Conservation (phyloP, 2,113 vertebrate genomes). For the Tiliqua scincoides region DNA sequence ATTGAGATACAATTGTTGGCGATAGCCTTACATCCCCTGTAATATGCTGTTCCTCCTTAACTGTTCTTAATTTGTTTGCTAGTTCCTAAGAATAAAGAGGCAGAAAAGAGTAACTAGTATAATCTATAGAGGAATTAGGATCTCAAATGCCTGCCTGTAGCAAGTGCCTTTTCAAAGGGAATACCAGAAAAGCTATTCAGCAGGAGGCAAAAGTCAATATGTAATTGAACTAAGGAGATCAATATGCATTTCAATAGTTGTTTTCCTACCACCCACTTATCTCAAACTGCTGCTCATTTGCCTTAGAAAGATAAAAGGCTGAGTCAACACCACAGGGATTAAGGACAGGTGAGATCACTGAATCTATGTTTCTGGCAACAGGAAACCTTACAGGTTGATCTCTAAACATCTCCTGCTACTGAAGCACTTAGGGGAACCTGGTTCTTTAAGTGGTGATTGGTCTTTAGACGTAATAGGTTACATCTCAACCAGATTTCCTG, state of each 20-base stretch:
- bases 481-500: background rate
- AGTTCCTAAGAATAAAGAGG: slow-evolving; percentile 6
- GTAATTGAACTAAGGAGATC: slow-evolving; percentile 20
- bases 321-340: background rate
- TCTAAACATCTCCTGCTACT: background rate
- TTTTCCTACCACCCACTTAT: background rate
- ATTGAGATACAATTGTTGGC: background rate
- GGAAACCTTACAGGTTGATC: slow-evolving; percentile 8
- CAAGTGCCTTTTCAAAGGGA: slow-evolving; percentile 7
- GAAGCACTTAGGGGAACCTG: slow-evolving; percentile 6
- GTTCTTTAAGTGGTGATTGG: background rate
- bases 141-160: background rate
- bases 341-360: background rate
- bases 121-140: background rate
- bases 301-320: slow-evolving; percentile 23
- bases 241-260: background rate
- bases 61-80: background rate
- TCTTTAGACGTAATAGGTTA: background rate
- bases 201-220: slow-evolving; percentile 23
- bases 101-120: background rate
- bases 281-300: slow-evolving; percentile 7
- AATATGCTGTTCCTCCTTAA: background rate
- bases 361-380: background rate
- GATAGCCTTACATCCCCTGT: background rate
- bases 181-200: slow-evolving; percentile 2